phyloP scores from a whole-genome alignment of 2,888 invertebrate genomes.

The Linnaemya vulpina region DNA sequence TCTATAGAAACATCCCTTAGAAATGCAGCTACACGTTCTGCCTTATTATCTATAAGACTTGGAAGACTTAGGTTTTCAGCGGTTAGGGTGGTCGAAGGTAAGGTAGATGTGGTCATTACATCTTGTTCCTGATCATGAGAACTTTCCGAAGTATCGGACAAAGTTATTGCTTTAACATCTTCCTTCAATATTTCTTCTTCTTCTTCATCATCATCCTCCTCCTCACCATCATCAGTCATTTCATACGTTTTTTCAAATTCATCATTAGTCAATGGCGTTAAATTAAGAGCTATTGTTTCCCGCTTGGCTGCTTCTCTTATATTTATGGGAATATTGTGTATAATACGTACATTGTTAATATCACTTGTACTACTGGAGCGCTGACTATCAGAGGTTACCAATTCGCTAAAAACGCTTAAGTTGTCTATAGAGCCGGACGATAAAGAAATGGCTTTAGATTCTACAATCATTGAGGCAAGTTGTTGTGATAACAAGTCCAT shows the following conservation, averaged over 20 bases:
- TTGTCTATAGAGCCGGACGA: slow-evolving; percentile 48
- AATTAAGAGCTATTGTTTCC: slow-evolving; percentile 23
- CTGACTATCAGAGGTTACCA: slow-evolving; percentile 72
- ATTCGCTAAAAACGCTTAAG: slow-evolving; percentile 55
- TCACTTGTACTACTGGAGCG: slow-evolving; percentile 62
- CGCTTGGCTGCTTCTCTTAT: slow-evolving; percentile 18
- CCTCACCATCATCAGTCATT: slow-evolving; percentile 74
- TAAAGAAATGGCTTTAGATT: slow-evolving; percentile 24
- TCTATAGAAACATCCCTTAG: slow-evolving; percentile 79
- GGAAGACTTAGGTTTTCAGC: slow-evolving; percentile 39
- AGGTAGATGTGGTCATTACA: slow-evolving; percentile 67
- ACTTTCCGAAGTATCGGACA: slow-evolving; percentile 72
- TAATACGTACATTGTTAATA: slow-evolving; percentile 73
- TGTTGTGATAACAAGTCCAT: slow-evolving; percentile 75
- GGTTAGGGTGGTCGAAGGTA: slow-evolving; percentile 66
- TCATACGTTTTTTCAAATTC: slow-evolving; percentile 11
- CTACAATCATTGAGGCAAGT: slow-evolving; percentile 75
- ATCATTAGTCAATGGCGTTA: slow-evolving; percentile 14
- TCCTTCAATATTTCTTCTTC: slow-evolving; percentile 9
- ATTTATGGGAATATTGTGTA: slow-evolving; percentile 66
- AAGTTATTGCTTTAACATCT: slow-evolving; percentile 69
- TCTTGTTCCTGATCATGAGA: slow-evolving; percentile 46
- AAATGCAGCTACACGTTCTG: slow-evolving; percentile 79
- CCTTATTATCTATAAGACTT: slow-evolving; percentile 72
- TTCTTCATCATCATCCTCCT: slow-evolving; percentile 18